phyloP scores from a whole-genome alignment of 2,888 invertebrate genomes.

The Escarpia spicata region DNA sequence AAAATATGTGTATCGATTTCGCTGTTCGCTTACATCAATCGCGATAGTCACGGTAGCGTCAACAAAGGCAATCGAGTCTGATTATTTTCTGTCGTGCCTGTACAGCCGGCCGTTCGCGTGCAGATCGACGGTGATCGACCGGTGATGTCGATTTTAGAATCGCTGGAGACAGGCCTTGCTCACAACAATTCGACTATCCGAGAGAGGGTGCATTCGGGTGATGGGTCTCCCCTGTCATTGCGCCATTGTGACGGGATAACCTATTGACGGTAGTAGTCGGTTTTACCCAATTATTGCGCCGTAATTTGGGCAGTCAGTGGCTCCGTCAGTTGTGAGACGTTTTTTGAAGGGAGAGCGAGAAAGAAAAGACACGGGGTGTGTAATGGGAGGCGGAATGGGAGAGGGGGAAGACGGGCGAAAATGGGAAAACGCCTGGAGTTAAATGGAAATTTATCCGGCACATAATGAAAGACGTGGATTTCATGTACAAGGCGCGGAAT shows the following conservation, averaged over 20 bases:
- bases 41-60: neutral
- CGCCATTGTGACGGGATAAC: neutral
- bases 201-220: neutral
- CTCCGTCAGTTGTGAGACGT: neutral
- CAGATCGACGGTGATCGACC: neutral
- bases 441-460: neutral
- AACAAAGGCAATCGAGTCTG: neutral
- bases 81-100: neutral
- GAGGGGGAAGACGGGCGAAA: neutral
- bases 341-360: no score
- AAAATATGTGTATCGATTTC: neutral
- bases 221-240: neutral
- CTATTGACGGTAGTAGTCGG: neutral
- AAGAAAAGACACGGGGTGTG: no score
- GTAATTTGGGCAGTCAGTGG: neutral
- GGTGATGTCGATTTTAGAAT: neutral
- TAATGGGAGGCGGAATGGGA: neutral
- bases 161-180: neutral
- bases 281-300: neutral
- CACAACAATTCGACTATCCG: neutral
- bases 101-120: neutral
- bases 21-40: neutral
- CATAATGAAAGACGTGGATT: neutral
- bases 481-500: neutral
- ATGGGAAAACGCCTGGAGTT: neutral